Evolutionary conservation across 2,888 invertebrate species (phyloP).

Genomic region (Eueremaeus valkanovi): DNA sequence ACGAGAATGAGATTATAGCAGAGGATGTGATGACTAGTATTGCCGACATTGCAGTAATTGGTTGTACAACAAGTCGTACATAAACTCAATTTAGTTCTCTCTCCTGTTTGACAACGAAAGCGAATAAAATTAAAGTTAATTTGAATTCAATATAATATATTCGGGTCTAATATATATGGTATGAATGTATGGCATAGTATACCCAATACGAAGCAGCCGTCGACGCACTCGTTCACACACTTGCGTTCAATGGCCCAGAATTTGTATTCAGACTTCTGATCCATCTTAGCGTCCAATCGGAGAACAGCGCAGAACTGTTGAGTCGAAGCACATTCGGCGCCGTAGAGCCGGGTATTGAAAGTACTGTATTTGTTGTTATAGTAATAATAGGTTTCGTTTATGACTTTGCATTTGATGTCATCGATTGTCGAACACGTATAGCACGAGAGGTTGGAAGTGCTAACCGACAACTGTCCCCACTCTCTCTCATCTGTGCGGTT

Average conservation of each 20-base stretch:
- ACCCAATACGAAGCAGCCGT: constrained; percentile 39
- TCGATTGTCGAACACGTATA: constrained; percentile 41
- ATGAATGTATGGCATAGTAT: neutral
- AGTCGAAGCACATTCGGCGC: constrained; percentile 23
- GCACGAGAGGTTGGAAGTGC: constrained; percentile 39
- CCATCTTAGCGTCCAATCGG: constrained; percentile 33
- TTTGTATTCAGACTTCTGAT: constrained; percentile 25
- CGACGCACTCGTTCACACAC: constrained; percentile 34
- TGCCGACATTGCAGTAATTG: constrained; percentile 39
- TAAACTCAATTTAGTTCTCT: constrained; percentile 38
- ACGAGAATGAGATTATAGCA: neutral
- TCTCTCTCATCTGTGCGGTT: no score
- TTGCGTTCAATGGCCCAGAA: constrained; percentile 37
- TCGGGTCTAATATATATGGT: no score
- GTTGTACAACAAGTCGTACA: constrained; percentile 35
- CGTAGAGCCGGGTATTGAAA: constrained; percentile 15
- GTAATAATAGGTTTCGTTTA: constrained; percentile 35
- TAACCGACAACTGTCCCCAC: no score
- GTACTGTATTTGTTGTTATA: constrained; percentile 28
- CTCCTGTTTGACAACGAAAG: neutral
- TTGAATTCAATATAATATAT: no score
- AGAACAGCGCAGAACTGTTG: constrained; percentile 32
- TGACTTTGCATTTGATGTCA: constrained; percentile 39
- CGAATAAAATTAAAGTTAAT: neutral
- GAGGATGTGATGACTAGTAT: neutral